Base-by-base conservation (phyloP, 2,797 vertebrate species). In the Muscicapa comitata region DNA sequence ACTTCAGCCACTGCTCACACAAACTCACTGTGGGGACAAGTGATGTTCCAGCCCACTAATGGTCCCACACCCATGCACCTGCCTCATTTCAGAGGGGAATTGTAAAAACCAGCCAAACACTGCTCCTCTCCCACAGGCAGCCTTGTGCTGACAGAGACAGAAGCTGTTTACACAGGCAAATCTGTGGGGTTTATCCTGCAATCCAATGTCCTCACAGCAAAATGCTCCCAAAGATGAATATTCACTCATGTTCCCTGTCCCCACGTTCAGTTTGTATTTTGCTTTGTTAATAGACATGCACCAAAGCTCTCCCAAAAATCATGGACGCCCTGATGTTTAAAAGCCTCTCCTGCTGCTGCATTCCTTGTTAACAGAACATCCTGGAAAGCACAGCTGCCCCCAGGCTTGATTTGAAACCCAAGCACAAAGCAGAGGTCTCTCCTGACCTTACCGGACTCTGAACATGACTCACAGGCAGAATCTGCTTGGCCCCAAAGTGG, bases 41-140 rank as follows among this genome's bases (percentile, higher is more conserved):
- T 4, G 65, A 51, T 17, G 26, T 7, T 59, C 14, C 65, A 80
- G 28, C 10, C 62, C 59, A 14, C 28, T 10, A 33, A 15, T 4
- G 35, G 29, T 71, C 55, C 57, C 4, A 20, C 23, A 8, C 14
- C 17, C 6, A 11, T 0, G 7, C 26, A 26, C 15, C 17, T 29
- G n/a, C 4, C 47, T 43, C 9, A 13, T 13, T 37, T 7, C 63
- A 29, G 53, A 28, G 58, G 18, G 5, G 11, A 59, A 26, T 0
- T 51, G 47, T 23, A 43, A 50, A 58, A 73, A 12, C 10, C 17
- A 51, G n/a, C 17, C 7, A 21, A 65, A 25, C 4, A 12, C 55
- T 20, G 37, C 23, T 68, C 47, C 24, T 31, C 43, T 40, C 48
- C 61, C 7, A 24, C 50, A 48, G 71, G 63, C 50, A 81, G 33